phyloP scores from a whole-genome alignment of 2,797 vertebrate species.

The Eutrigla gurnardus region DNA sequence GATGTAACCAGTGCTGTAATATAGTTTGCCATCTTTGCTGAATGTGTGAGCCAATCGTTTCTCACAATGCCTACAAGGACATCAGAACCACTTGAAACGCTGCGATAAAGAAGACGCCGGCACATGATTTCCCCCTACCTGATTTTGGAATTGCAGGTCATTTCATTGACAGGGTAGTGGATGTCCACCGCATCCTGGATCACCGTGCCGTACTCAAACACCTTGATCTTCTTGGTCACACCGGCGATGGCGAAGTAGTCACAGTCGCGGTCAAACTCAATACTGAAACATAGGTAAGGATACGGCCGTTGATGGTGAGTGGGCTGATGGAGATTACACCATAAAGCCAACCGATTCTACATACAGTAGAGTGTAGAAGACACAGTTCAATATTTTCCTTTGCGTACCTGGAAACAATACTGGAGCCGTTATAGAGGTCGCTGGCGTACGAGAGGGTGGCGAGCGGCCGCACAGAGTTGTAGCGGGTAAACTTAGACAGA shows the following conservation, averaged over 20 bases:
- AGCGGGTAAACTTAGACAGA: slow-evolving; percentile 97
- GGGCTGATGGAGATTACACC: neutral
- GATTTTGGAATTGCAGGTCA: slow-evolving; percentile 99
- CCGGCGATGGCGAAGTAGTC: slow-evolving; percentile 99
- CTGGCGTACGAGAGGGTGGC: slow-evolving; percentile 98
- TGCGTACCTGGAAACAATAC: slow-evolving; percentile 97
- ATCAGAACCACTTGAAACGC: neutral
- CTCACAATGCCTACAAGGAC: rapidly evolving
- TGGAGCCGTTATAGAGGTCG: slow-evolving; percentile 98
- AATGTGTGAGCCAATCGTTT: neutral
- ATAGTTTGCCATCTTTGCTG: neutral
- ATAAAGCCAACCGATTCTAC: no score
- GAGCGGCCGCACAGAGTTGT: slow-evolving; percentile 96
- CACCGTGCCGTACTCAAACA: slow-evolving; percentile 98
- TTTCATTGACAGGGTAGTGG: slow-evolving; percentile 99
- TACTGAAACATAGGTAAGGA: slow-evolving; percentile 82
- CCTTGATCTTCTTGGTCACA: slow-evolving; percentile 99
- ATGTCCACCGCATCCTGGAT: slow-evolving; percentile 99
- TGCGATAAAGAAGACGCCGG: neutral
- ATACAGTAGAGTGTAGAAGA: no score
- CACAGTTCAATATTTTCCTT: rapidly evolving
- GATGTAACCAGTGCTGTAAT: neutral
- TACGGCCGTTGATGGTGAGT: rapidly evolving
- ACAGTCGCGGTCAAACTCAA: slow-evolving; percentile 99
- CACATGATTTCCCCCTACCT: slow-evolving; percentile 81